phyloP scores from a whole-genome alignment of 2,113 vertebrate species.

The Heterotis niloticus region DNA sequence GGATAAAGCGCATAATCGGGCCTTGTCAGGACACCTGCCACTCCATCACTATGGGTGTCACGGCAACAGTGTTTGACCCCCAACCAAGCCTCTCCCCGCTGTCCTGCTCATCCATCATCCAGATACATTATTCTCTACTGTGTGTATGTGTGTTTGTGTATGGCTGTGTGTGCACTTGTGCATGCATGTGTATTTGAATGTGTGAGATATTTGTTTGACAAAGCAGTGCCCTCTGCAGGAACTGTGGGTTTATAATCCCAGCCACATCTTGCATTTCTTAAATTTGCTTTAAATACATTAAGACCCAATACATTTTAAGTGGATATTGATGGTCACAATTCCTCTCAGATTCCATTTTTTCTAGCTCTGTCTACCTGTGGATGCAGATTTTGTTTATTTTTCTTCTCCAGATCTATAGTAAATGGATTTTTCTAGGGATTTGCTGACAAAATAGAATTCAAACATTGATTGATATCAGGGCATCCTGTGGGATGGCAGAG shows the following conservation, averaged over 20 bases:
- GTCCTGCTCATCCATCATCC: background rate
- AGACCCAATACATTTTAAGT: background rate
- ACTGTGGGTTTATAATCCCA: background rate
- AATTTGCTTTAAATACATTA: background rate
- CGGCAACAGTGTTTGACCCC: background rate
- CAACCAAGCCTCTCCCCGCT: no score
- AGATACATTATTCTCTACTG: background rate
- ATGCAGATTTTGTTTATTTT: background rate
- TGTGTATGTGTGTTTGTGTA: background rate
- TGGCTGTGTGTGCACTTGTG: background rate
- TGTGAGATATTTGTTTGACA: background rate
- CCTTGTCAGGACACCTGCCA: background rate
- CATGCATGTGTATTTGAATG: background rate
- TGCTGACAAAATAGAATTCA: slow-evolving; percentile 9
- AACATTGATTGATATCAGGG: background rate
- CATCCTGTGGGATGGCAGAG: background rate
- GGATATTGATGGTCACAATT: background rate
- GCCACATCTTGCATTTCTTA: background rate
- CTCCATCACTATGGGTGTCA: background rate
- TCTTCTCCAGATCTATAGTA: background rate
- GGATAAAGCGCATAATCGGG: background rate
- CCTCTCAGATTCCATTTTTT: background rate
- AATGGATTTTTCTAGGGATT: background rate
- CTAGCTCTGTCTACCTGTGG: background rate
- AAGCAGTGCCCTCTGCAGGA: background rate